These are phyloP conservation scores for Lamellibrachia luymesi DNA, from an alignment of 1,140 invertebrate genomes.

Conservation along the genomic window DNA sequence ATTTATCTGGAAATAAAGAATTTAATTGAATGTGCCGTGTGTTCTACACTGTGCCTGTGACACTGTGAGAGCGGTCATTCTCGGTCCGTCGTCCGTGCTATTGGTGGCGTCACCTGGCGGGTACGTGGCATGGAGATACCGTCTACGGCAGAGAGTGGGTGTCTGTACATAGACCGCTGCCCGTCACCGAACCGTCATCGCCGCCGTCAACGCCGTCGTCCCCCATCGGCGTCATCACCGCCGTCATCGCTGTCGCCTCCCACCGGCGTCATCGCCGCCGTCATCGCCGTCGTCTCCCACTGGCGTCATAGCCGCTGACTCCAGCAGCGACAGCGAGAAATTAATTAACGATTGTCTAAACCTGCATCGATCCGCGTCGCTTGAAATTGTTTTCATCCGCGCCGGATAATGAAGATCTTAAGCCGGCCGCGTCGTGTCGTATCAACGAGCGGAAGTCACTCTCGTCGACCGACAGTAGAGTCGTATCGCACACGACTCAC, in stretches of 20 bases:
- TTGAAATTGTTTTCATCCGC: neutral
- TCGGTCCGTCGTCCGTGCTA: neutral
- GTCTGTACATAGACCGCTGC: neutral
- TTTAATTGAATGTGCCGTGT: neutral
- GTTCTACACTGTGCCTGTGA: neutral
- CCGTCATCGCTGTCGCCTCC: neutral
- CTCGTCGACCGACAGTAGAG: neutral
- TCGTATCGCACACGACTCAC: neutral
- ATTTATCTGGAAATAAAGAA: too few species aligned
- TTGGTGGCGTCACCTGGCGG: neutral
- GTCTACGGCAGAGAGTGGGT: neutral
- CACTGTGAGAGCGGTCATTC: neutral
- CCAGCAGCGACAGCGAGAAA: neutral
- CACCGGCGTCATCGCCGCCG: neutral
- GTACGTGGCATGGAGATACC: neutral
- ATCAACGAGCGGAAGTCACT: neutral
- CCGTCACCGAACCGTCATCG: neutral
- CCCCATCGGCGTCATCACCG: neutral
- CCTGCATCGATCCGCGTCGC: neutral
- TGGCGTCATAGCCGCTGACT: too few species aligned
- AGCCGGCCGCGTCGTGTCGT: neutral
- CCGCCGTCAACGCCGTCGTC: neutral
- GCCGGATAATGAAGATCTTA: neutral
- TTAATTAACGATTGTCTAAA: slow-evolving; percentile 1
- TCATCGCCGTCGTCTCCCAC: neutral